Evolutionary conservation across 2,888 invertebrate genomes (phyloP), one percentile per base, ranked within the genome.

Genomic region (Portevinia maculata): DNA sequence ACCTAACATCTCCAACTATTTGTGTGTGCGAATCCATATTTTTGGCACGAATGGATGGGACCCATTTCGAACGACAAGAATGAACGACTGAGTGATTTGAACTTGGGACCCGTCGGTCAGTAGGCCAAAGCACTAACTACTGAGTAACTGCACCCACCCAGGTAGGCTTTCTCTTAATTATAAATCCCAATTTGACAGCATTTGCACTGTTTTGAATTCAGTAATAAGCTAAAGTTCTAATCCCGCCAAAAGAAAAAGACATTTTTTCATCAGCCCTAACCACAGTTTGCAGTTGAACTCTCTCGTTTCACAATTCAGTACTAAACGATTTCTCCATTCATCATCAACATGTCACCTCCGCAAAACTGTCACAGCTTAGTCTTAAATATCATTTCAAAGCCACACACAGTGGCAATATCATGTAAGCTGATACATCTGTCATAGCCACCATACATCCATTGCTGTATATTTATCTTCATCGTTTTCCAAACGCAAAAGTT

Each of bases 271-370:
- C 24, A 28, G 24, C 53, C 21, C 53, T 39, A 24, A 65, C 50
- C 59, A 24, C 65, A 60, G 75, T 76, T 76, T 55, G 53, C 60
- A 28, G 46, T 53, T 55, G 37, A 60, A 76, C 69, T 76, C 76
- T 69, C 62, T 69, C 48, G 62, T 76, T 53, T 62, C 60, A 59
- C 39, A 39, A 57, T 15, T 34, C 5, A 44, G n/a, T 32, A 50
- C 32, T 37, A 15, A 53, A 53, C 30, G 37, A 67, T 79, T 79
- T 79, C 79, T 53, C 73, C 73, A 73, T 73, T 60, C 52, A 70
- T 79, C 60, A 65, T 79, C 73, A 79, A 67, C 50, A 48, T 48
- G 67, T 41, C 79, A 73, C 73, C 73, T 79, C 73, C 60, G 46
- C 67, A 55, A 44, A 74, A 55, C 50, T 79, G 65, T 67, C 65